Evolutionary conservation across 2,888 invertebrate genomes (phyloP).

Genomic region (Empis stercorea): DNA sequence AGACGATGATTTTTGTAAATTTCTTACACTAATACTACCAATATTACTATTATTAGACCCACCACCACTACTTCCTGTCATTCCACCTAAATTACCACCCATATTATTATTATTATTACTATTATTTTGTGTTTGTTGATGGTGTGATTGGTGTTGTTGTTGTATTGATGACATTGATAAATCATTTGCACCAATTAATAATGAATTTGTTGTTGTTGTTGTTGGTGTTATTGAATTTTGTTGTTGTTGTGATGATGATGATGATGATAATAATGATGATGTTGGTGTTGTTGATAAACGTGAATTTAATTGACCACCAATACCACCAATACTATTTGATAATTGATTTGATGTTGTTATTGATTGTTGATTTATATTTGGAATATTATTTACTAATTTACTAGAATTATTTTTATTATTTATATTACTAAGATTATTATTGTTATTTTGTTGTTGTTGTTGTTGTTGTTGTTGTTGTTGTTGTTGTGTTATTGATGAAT

Average conservation of each 20-base stretch:
- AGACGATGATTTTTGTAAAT: slow-evolving; percentile 5
- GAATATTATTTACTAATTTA: slow-evolving; percentile 12
- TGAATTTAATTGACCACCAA: slow-evolving; percentile 1
- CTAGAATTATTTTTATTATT: slow-evolving; percentile 12
- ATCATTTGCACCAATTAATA: slow-evolving; percentile 10
- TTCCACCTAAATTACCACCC: slow-evolving; percentile 19
- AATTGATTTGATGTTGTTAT: slow-evolving; percentile 18
- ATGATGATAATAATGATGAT: slow-evolving; percentile 8
- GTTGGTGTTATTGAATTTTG: slow-evolving; percentile 10
- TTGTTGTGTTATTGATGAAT: slow-evolving; percentile 19
- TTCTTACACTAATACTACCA: slow-evolving; percentile 9
- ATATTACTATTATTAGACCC: slow-evolving; percentile 13
- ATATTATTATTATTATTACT: neutral
- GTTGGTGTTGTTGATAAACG: slow-evolving; percentile 9
- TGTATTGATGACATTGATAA: slow-evolving; percentile 5
- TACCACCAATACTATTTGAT: slow-evolving; percentile 12
- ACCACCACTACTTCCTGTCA: slow-evolving; percentile 23
- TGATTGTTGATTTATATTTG: slow-evolving; percentile 1
- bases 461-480: slow-evolving; percentile 11
- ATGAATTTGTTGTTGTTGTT: slow-evolving; percentile 10
- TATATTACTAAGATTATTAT: slow-evolving; percentile 7
- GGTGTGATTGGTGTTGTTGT: slow-evolving; percentile 6
- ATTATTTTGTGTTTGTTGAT: slow-evolving; percentile 9
- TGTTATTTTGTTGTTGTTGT: slow-evolving; percentile 12
- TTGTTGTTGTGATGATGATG: slow-evolving; percentile 9